These are phyloP conservation scores for Iguana delicatissima DNA, from an alignment of 2,797 vertebrate species.

Conservation along the genomic window DNA sequence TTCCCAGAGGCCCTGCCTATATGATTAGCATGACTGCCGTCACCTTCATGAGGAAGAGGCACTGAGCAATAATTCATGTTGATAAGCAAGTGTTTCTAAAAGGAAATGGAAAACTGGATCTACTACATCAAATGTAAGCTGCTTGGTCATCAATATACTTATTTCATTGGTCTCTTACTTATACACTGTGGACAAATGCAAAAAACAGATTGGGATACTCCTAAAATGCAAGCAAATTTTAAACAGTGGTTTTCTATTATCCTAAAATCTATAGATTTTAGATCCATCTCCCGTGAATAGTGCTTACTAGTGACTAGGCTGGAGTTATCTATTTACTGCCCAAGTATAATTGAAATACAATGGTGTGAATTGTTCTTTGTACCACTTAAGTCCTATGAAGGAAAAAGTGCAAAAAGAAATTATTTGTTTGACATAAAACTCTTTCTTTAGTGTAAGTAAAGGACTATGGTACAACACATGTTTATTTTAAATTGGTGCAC, in stretches of 20 bases:
- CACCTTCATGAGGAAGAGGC: conserved; percentile 53
- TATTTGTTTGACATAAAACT: conserved; percentile 31
- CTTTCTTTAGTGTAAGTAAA: accelerated
- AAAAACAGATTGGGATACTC: conserved; percentile 12
- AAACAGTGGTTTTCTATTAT: conserved; percentile 48
- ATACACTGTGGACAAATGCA: not conserved
- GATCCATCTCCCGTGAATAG: conserved; percentile 47
- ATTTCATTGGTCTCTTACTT: conserved; percentile 31
- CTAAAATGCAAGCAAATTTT: conserved; percentile 37
- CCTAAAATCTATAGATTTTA: conserved; percentile 54
- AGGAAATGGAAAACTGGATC: conserved; percentile 2
- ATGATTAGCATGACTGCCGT: conserved; percentile 70
- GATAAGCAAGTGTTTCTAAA: conserved; percentile 54
- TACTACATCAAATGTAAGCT: conserved; percentile 15
- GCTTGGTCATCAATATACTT: conserved; percentile 15
- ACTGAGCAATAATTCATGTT: conserved; percentile 65
- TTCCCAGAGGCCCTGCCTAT: conserved; percentile 71
- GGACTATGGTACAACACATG: not conserved
- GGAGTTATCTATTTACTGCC: conserved; percentile 61
- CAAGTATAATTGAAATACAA: not conserved
- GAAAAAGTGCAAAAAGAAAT: accelerated
- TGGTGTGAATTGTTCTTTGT: conserved; percentile 30
- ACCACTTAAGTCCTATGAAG: not conserved
- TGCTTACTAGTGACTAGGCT: conserved; percentile 49
- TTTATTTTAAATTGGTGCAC: not conserved